Percentiles rank a stretch among this genome's conserved stretches.
phyloP scores from a whole-genome alignment of 1,140 invertebrate genomes.

The Branchinecta lindahli region DNA sequence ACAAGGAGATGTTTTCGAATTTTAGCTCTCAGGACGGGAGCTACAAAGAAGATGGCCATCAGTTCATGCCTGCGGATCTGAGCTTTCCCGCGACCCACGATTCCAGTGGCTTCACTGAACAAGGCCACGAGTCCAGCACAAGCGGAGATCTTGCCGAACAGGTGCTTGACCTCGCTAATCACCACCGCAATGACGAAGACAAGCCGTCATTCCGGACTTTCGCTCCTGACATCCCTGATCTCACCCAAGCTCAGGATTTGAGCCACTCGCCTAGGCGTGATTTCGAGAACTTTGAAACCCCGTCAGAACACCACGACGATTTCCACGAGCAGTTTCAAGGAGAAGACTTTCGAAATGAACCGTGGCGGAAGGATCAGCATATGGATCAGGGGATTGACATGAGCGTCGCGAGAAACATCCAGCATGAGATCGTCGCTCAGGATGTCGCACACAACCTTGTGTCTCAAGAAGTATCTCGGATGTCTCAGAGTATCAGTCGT shows the following conservation, averaged over 20 bases:
- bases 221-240: background rate
- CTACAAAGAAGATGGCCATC: background rate
- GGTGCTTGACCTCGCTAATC: background rate
- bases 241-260: background rate
- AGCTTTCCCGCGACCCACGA: background rate
- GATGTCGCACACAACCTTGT: background rate
- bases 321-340: background rate
- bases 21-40: background rate
- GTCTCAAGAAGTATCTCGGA: background rate
- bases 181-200: background rate
- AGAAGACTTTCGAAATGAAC: background rate
- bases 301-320: background rate
- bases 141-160: background rate
- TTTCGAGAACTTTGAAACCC: background rate
- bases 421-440: background rate
- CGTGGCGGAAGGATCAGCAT: background rate
- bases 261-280: background rate
- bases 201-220: background rate
- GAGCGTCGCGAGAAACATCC: background rate
- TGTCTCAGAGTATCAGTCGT: background rate
- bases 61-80: conserved; percentile 4
- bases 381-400: background rate
- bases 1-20: background rate
- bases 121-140: background rate
- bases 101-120: background rate